These are phyloP conservation scores for Origma solitaria DNA, from an alignment of 2,113 vertebrate genomes.

Conservation along the genomic window DNA sequence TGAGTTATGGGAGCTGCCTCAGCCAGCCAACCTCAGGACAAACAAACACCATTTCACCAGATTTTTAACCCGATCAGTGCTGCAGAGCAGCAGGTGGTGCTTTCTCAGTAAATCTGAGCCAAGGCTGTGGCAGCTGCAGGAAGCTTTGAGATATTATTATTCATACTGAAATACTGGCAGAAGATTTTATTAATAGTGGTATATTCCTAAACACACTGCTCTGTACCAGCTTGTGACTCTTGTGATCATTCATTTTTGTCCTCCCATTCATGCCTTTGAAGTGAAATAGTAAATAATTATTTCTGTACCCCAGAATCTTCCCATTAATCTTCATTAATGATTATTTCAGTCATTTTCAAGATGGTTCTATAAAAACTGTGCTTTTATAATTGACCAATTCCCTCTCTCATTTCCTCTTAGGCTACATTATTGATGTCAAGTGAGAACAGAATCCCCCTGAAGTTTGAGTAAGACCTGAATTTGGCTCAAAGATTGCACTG, in stretches of 20 bases:
- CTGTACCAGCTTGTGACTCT: background rate
- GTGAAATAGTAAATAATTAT: background rate
- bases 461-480: background rate
- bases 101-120: background rate
- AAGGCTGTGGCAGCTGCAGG: background rate
- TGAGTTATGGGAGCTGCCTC: background rate
- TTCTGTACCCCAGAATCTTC: background rate
- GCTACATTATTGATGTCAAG: background rate
- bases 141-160: background rate
- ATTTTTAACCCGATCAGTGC: background rate
- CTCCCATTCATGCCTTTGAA: background rate
- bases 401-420: background rate
- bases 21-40: background rate
- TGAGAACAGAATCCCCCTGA: background rate
- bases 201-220: background rate
- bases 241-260: background rate
- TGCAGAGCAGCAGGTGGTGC: background rate
- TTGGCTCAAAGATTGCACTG: background rate
- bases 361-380: background rate
- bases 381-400: background rate
- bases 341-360: conserved; percentile 10
- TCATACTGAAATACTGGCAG: background rate
- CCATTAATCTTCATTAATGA: background rate
- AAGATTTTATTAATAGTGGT: background rate
- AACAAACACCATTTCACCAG: background rate